Percentiles rank a stretch among this genome's conserved stretches.
Evolutionary conservation across 2,888 invertebrate species (phyloP).

Genomic region (Megalurothrips usitatus): DNA sequence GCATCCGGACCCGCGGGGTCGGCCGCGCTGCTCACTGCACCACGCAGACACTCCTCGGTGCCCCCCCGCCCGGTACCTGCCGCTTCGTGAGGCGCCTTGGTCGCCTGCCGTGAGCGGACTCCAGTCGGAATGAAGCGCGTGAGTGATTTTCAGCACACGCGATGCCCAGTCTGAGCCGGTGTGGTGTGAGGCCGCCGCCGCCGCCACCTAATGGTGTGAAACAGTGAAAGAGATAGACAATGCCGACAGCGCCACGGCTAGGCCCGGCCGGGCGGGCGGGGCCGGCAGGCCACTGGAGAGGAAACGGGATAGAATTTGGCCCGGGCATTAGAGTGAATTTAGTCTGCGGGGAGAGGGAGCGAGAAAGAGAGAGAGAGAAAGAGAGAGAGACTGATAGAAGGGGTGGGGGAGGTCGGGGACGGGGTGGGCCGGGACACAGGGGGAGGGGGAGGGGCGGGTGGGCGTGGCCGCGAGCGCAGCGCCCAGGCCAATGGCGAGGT

Average conservation of each 20-base stretch:
- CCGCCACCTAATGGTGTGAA: constrained; percentile 10
- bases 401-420: background rate
- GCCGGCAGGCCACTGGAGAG: background rate
- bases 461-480: background rate
- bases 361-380: background rate
- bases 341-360: background rate
- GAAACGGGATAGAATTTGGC: constrained; percentile 20
- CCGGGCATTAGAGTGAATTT: constrained; percentile 20
- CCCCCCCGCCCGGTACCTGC: no score
- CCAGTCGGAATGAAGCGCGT: background rate
- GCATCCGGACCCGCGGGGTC: no score
- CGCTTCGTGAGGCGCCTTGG: background rate
- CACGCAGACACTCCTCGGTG: no score
- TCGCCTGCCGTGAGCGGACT: background rate
- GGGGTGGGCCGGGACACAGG: background rate
- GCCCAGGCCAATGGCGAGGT: background rate
- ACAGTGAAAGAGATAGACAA: constrained; percentile 23
- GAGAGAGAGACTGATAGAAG: no score
- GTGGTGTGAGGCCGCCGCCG: background rate
- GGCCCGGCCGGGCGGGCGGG: background rate
- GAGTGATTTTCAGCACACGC: constrained; percentile 22
- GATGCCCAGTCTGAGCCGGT: no score
- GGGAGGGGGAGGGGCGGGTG: background rate
- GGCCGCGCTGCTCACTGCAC: no score
- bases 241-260: background rate